phyloP scores from a whole-genome alignment of 1,140 invertebrate genomes.

The Sycobia sp. region DNA sequence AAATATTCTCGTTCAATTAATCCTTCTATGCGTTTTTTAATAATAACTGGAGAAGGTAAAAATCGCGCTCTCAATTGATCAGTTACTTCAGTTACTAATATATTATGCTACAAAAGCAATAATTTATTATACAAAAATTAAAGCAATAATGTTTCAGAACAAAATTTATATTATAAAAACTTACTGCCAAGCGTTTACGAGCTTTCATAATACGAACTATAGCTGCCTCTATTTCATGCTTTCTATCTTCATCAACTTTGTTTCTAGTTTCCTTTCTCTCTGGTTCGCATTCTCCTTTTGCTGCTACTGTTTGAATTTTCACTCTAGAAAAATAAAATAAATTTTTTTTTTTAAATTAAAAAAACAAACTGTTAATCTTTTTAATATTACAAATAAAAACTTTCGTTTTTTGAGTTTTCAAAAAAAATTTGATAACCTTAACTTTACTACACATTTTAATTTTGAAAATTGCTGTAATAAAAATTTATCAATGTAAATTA shows the following conservation, averaged over 20 bases:
- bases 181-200: conserved; percentile 87
- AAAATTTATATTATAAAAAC: conserved; percentile 43
- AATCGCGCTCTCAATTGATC: conserved; percentile 96
- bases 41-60: conserved; percentile 95
- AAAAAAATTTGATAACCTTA: too few species aligned
- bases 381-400: too few species aligned
- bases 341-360: too few species aligned
- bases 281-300: conserved; percentile 97
- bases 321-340: conserved; percentile 66
- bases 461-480: too few species aligned
- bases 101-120: conserved; percentile 74
- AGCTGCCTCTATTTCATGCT: conserved; percentile 99
- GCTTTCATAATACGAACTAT: conserved; percentile 99
- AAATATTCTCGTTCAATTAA: conserved; percentile 99
- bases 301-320: conserved; percentile 93
- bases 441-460: too few species aligned
- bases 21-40: conserved; percentile 99
- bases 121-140: neutral
- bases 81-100: conserved; percentile 96
- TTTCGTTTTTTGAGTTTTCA: too few species aligned
- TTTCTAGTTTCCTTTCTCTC: conserved; percentile 96
- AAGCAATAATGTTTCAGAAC: neutral
- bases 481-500: too few species aligned
- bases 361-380: too few species aligned
- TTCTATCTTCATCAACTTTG: conserved; percentile 98